Percentiles rank a stretch among this genome's conserved stretches.
phyloP scores from a whole-genome alignment of 2,797 vertebrate genomes.

The Apodemus agrarius region DNA sequence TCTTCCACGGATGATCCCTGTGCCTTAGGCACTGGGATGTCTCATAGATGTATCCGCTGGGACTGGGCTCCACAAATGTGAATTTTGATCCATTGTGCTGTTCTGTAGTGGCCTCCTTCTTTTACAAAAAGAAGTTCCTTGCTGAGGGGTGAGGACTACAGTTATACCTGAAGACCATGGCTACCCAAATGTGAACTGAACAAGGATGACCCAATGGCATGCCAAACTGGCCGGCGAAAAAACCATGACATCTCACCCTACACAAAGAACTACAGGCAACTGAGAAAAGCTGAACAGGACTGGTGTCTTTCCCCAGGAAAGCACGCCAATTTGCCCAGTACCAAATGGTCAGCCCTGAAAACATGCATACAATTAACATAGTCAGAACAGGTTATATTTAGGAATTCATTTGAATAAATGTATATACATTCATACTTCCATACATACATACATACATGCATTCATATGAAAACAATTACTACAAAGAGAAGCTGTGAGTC shows the following conservation, averaged over 20 bases:
- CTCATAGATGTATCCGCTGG: too few species aligned
- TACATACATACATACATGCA: neutral
- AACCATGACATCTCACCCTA: neutral
- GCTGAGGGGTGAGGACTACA: neutral
- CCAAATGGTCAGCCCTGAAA: neutral
- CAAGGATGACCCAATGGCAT: neutral
- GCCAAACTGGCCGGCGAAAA: neutral
- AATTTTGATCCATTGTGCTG: too few species aligned
- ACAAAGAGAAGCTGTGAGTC: neutral
- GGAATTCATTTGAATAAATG: neutral
- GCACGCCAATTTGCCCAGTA: neutral
- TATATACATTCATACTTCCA: neutral
- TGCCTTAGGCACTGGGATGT: too few species aligned
- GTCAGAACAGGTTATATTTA: neutral
- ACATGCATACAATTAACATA: neutral
- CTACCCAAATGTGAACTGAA: neutral
- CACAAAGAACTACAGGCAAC: too few species aligned
- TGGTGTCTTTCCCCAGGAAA: neutral
- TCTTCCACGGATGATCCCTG: neutral
- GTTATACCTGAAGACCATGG: neutral
- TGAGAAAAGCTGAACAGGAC: neutral
- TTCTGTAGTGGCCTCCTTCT: neutral
- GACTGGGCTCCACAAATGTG: neutral
- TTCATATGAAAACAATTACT: neutral
- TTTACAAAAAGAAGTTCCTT: neutral